Conservation (phyloP, 1,140 invertebrate genomes). For the Drosophila melanogaster region DNA sequence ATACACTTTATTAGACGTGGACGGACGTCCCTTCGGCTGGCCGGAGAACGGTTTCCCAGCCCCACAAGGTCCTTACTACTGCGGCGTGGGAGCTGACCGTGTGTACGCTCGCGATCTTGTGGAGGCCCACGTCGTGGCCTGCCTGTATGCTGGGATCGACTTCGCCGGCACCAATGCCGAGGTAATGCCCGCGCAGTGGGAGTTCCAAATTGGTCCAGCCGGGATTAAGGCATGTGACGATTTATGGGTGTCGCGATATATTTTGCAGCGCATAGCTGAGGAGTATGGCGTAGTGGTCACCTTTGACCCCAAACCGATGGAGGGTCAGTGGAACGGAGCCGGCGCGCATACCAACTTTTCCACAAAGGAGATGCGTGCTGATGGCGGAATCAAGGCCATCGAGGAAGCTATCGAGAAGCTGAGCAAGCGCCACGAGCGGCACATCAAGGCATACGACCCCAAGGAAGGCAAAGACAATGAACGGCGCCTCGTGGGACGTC, state of each 20-base stretch:
- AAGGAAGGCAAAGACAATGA: conserved; percentile 93
- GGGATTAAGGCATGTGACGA: conserved; percentile 93
- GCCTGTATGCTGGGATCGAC: conserved; percentile 95
- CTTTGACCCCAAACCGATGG: conserved; percentile 94
- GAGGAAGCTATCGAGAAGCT: conserved; percentile 92
- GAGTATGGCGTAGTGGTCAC: conserved; percentile 93
- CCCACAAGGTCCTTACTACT: conserved; percentile 96
- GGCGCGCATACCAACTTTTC: conserved; percentile 93
- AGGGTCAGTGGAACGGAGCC: conserved; percentile 96
- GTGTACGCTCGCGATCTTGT: conserved; percentile 97
- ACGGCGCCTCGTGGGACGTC: conserved; percentile 90
- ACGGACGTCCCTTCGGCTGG: conserved; percentile 95
- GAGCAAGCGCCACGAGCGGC: conserved; percentile 91
- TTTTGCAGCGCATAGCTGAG: conserved; percentile 94
- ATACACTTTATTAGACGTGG: conserved; percentile 95
- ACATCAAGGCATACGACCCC: conserved; percentile 96
- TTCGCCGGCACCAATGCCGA: conserved; percentile 96
- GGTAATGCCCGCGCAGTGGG: conserved; percentile 94
- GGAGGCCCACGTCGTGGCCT: conserved; percentile 92
- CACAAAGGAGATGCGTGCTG: conserved; percentile 92
- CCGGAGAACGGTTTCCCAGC: conserved; percentile 96
- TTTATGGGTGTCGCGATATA: conserved; percentile 91
- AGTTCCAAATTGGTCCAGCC: conserved; percentile 88
- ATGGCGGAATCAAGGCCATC: conserved; percentile 90
- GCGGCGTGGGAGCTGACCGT: conserved; percentile 96